Conservation (phyloP, 2,113 vertebrate genomes). For the Synchiropus splendidus region DNA sequence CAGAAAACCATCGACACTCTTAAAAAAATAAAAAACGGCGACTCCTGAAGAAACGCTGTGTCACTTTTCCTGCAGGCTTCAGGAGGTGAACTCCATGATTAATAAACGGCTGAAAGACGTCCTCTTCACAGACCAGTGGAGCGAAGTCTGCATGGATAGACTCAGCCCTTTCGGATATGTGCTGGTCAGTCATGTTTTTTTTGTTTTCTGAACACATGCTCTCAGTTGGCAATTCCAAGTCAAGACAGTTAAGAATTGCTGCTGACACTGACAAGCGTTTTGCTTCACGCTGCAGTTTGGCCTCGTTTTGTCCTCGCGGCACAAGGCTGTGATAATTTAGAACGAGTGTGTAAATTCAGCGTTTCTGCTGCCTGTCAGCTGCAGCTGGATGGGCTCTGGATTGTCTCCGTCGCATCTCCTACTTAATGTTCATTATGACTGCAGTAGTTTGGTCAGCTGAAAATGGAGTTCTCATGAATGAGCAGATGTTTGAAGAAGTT, state of each 20-base stretch:
- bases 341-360: constrained; percentile 35
- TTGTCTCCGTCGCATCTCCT: constrained; percentile 1
- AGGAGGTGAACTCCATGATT: constrained; percentile 97
- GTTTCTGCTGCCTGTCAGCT: constrained; percentile 26
- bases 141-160: constrained; percentile 92
- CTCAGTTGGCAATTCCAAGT: constrained; percentile 2
- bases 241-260: too few relatives aligned
- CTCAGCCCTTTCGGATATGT: constrained; percentile 89
- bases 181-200: constrained; percentile 73
- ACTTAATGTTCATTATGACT: too few relatives aligned
- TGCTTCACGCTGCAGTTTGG: constrained; percentile 16
- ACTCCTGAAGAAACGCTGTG: constrained; percentile 17
- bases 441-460: too few relatives aligned
- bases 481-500: too few relatives aligned
- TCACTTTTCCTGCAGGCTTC: constrained; percentile 70
- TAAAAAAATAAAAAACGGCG: too few relatives aligned
- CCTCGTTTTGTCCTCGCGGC: constrained; percentile 39
- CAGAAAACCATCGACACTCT: too few relatives aligned
- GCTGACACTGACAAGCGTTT: constrained; percentile 3
- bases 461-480: too few relatives aligned
- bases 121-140: constrained; percentile 97
- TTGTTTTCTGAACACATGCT: constrained; percentile 27
- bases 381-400: not conserved
- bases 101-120: constrained; percentile 94
- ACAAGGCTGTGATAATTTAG: constrained; percentile 28